These are phyloP conservation scores for Eupristina koningsbergeri DNA, from an alignment of 1,140 invertebrate genomes.

Conservation along the genomic window DNA sequence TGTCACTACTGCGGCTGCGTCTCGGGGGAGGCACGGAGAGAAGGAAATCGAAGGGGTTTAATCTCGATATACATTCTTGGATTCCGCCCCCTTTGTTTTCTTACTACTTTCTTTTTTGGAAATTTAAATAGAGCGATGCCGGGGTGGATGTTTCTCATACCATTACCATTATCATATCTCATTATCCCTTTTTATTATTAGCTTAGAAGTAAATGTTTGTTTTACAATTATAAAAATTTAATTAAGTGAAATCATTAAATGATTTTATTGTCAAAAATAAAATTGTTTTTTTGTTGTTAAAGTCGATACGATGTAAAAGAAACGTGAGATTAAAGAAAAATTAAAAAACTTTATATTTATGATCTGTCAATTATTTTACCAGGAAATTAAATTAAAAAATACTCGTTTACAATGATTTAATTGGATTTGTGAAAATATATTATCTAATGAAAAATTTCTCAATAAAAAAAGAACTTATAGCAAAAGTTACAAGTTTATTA, in stretches of 20 bases:
- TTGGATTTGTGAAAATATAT: too few species aligned
- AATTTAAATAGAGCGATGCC: neutral
- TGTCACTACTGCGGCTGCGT: neutral
- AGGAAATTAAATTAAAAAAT: neutral
- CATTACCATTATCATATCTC: neutral
- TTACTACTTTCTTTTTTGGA: slow-evolving; percentile 4
- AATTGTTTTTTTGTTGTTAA: too few species aligned
- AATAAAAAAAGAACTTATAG: too few species aligned
- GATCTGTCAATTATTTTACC: neutral
- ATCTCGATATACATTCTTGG: slow-evolving; percentile 43
- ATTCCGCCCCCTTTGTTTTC: neutral
- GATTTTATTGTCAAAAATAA: too few species aligned
- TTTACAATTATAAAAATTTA: neutral
- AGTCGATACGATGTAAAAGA: too few species aligned
- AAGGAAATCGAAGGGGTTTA: slow-evolving; percentile 61
- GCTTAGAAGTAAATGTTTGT: neutral
- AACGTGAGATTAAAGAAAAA: too few species aligned
- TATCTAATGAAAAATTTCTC: too few species aligned
- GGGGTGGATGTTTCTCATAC: neutral
- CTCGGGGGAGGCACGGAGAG: neutral
- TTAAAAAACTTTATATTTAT: neutral
- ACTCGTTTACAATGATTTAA: too few species aligned
- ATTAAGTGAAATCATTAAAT: too few species aligned
- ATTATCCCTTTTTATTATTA: neutral
- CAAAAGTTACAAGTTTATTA: too few species aligned